These are phyloP conservation scores for Brachyptera risi DNA, from an alignment of 2,888 invertebrate species.

Conservation along the genomic window DNA sequence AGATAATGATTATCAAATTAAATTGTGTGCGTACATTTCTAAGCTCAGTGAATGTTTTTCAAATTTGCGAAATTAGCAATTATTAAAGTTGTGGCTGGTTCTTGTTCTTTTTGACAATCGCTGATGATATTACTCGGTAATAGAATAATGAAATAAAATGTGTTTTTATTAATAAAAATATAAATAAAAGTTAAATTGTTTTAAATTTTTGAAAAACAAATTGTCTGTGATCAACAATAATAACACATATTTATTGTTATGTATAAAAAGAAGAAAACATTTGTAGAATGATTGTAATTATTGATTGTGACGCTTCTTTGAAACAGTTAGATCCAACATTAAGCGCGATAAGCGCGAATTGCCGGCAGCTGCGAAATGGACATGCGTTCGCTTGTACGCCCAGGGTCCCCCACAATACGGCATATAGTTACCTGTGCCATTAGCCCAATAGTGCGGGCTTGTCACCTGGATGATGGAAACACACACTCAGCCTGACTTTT, in stretches of 20 bases:
- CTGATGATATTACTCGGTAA: not conserved
- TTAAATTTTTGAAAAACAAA: conserved; percentile 22
- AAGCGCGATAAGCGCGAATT: not conserved
- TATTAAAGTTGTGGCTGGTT: conserved; percentile 11
- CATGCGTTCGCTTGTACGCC: too few relatives aligned
- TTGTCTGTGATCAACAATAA: conserved; percentile 27
- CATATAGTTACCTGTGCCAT: too few relatives aligned
- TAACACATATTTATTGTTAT: conserved; percentile 21
- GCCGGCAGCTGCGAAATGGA: not conserved
- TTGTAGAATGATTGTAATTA: not conserved
- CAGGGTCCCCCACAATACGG: too few relatives aligned
- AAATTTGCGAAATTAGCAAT: conserved; percentile 2
- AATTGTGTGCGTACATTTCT: conserved; percentile 16
- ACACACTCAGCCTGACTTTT: too few relatives aligned
- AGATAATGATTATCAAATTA: too few relatives aligned
- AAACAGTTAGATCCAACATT: not conserved
- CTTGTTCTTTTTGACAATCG: conserved; percentile 22
- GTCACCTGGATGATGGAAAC: too few relatives aligned
- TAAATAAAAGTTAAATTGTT: not conserved
- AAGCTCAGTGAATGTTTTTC: conserved; percentile 12
- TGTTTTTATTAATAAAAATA: conserved; percentile 1
- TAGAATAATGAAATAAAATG: conserved; percentile 2
- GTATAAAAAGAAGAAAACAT: not conserved
- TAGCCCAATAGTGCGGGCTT: too few relatives aligned
- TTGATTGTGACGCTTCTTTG: not conserved